Evolutionary conservation across 2,888 invertebrate genomes (phyloP).

Genomic region (Operophtera brumata): DNA sequence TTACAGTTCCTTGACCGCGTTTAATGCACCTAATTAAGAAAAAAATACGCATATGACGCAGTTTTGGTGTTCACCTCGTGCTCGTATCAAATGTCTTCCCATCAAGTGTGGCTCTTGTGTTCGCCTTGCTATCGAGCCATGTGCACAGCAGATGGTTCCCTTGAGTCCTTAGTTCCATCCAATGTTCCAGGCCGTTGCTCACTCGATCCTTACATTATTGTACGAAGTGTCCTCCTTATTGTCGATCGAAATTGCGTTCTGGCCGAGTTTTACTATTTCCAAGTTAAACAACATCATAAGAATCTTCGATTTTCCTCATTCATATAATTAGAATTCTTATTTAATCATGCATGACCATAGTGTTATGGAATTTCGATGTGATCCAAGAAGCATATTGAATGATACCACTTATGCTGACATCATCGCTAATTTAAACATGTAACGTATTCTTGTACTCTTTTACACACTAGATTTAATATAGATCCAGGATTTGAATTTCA

Average conservation of each 20-base stretch:
- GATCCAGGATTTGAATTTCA: slow-evolving; percentile 24
- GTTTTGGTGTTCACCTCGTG: slow-evolving; percentile 49
- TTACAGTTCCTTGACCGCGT: slow-evolving; percentile 61
- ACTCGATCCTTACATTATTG: slow-evolving; percentile 26
- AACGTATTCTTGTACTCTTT: slow-evolving; percentile 30
- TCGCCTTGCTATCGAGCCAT: slow-evolving; percentile 59
- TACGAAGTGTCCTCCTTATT: slow-evolving; percentile 23
- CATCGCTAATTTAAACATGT: slow-evolving; percentile 49
- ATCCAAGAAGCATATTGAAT: slow-evolving; percentile 41
- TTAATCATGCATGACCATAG: slow-evolving; percentile 13
- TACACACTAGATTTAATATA: slow-evolving; percentile 34
- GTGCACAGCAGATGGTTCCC: slow-evolving; percentile 72
- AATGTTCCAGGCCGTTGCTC: slow-evolving; percentile 41
- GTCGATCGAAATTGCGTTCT: background rate
- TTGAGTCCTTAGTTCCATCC: slow-evolving; percentile 42
- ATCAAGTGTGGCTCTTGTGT: slow-evolving; percentile 58
- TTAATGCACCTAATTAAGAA: slow-evolving; percentile 46
- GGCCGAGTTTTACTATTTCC: slow-evolving; percentile 9
- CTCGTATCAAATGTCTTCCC: slow-evolving; percentile 64
- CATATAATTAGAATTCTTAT: slow-evolving; percentile 14
- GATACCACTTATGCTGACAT: slow-evolving; percentile 41
- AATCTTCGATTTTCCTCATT: slow-evolving; percentile 3
- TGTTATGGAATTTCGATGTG: slow-evolving; percentile 28
- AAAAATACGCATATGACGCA: slow-evolving; percentile 56
- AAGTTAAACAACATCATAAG: background rate